These are phyloP conservation scores for Scaptomyza pallida DNA, from an alignment of 1,140 invertebrate genomes.

Conservation along the genomic window DNA sequence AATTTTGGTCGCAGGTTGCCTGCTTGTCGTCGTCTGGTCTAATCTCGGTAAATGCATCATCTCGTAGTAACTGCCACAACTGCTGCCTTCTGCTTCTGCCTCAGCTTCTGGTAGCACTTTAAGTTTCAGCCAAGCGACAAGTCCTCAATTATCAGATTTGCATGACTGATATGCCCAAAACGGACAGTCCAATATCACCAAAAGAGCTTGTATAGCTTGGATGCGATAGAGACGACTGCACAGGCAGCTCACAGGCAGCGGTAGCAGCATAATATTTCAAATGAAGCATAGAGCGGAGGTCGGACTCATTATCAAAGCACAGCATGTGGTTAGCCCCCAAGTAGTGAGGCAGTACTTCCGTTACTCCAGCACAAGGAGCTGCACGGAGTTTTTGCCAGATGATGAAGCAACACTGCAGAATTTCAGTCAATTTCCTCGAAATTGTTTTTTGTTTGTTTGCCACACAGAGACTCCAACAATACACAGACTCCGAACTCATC, in stretches of 20 bases:
- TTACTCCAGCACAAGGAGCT: slow-evolving; percentile 30
- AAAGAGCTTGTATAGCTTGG: slow-evolving; percentile 11
- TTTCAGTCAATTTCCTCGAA: slow-evolving; percentile 82
- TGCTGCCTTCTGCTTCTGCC: slow-evolving; percentile 6
- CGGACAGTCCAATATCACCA: slow-evolving; percentile 17
- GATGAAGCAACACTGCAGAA: slow-evolving; percentile 82
- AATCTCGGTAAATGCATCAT: slow-evolving; percentile 60
- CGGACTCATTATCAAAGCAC: slow-evolving; percentile 81
- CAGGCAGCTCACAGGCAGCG: too few relatives aligned
- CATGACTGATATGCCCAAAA: slow-evolving; percentile 68
- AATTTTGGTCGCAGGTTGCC: slow-evolving; percentile 52
- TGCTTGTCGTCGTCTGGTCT: slow-evolving; percentile 31
- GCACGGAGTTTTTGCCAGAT: slow-evolving; percentile 39
- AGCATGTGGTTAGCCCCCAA: slow-evolving; percentile 79
- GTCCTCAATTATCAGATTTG: slow-evolving; percentile 82
- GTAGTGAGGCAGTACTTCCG: slow-evolving; percentile 58
- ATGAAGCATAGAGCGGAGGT: slow-evolving; percentile 58
- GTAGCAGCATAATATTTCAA: slow-evolving; percentile 80
- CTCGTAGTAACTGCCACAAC: slow-evolving; percentile 19
- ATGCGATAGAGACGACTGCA: neutral
- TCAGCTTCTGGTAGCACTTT: slow-evolving; percentile 57
- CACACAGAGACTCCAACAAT: slow-evolving; percentile 52
- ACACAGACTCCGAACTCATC: neutral
- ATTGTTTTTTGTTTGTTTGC: slow-evolving; percentile 81
- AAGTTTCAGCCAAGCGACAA: slow-evolving; percentile 74